phyloP scores from a whole-genome alignment of 2,113 vertebrate genomes.

The Maccullochella peelii region DNA sequence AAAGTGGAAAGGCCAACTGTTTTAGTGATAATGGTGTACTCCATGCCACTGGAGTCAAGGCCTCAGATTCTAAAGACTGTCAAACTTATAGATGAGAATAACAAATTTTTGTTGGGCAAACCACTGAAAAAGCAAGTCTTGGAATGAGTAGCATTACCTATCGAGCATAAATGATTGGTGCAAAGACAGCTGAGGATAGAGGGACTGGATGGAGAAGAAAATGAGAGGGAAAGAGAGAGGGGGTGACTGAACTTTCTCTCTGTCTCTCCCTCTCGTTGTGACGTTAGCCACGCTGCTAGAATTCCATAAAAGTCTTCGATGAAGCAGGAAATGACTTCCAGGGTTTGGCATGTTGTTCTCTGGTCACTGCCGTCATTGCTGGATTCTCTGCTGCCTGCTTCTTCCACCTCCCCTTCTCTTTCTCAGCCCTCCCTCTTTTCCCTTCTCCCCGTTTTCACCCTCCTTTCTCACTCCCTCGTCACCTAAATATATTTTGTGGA shows the following conservation, averaged over 20 bases:
- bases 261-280: constrained; percentile 44
- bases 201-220: constrained; percentile 26
- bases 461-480: constrained; percentile 15
- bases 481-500: constrained; percentile 23
- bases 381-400: constrained; percentile 68
- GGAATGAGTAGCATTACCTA: not conserved
- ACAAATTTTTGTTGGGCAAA: constrained; percentile 15
- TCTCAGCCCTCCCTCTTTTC: constrained; percentile 14
- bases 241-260: constrained; percentile 6
- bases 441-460: constrained; percentile 5
- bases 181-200: constrained; percentile 38
- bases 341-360: constrained; percentile 84
- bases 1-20: not conserved
- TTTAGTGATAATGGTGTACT: not conserved
- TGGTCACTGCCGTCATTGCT: constrained; percentile 78
- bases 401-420: constrained; percentile 24
- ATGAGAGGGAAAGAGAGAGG: constrained; percentile 1
- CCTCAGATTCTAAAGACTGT: not conserved
- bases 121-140: not conserved
- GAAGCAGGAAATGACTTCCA: constrained; percentile 87
- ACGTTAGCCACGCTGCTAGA: constrained; percentile 72
- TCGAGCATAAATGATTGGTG: not conserved
- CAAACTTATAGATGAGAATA: not conserved
- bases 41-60: not conserved
- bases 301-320: constrained; percentile 87